A percentile compares a stretch with the other conserved stretches of the same genome.
Conservation (phyloP, 2,888 invertebrate species). For the Julus scandinavius region DNA sequence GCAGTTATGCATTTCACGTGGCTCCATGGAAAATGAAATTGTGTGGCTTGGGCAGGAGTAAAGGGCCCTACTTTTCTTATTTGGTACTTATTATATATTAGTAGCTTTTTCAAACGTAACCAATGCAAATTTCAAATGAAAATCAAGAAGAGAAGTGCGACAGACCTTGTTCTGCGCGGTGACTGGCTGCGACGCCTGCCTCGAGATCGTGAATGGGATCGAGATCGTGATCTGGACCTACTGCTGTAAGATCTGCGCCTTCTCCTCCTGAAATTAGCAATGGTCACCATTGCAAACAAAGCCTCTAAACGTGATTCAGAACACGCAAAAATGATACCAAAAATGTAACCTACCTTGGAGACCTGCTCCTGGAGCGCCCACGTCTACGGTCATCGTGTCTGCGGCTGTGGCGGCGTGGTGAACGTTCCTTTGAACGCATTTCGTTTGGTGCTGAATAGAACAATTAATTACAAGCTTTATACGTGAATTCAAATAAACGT, state of each 20-base stretch:
- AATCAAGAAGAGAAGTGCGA: neutral
- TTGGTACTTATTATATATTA: no score
- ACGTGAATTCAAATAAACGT: neutral
- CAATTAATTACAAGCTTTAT: neutral
- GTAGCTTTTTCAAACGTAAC: no score
- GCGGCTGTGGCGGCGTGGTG: constrained; percentile 56
- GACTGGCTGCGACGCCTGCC: constrained; percentile 54
- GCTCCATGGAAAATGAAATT: no score
- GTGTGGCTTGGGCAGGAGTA: no score
- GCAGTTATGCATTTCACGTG: no score
- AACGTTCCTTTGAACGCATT: constrained; percentile 58
- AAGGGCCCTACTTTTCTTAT: no score
- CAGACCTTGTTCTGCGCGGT: neutral
- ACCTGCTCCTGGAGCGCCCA: constrained; percentile 41
- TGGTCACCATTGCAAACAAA: neutral
- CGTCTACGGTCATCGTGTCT: constrained; percentile 55
- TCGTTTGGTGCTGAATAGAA: constrained; percentile 57
- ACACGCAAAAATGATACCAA: neutral
- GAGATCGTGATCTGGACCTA: constrained; percentile 56
- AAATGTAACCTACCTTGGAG: constrained; percentile 51
- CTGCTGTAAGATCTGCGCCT: constrained; percentile 57
- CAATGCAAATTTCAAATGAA: neutral
- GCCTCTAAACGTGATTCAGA: neutral
- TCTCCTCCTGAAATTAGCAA: constrained; percentile 50
- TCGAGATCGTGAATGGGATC: constrained; percentile 57